Base-by-base conservation (phyloP, 1,140 invertebrate genomes). In the Drosophila orena region DNA sequence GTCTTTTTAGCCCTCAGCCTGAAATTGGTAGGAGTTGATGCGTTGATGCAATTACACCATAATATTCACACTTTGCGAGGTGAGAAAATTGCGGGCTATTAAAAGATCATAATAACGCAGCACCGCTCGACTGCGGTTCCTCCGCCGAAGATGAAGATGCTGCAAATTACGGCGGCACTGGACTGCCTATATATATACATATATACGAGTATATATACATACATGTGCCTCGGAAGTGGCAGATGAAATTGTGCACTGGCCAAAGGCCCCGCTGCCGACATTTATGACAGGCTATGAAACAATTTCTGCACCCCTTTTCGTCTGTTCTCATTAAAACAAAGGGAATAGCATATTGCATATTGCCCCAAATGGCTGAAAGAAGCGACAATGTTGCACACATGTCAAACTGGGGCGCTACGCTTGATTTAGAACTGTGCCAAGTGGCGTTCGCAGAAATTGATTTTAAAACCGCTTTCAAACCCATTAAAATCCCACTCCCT, bases 61-160 rank as follows among this genome's bases (percentile, higher is more conserved):
- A 92, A 92, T 92, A 92, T 92, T 92, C 91, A 92, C 91, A 92
- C 91, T 92, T 92, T 91, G 91, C 91, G 91, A 92, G 91, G 91
- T 92, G 91, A 92, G 91, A 92, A 92, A 92, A 92, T 92, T 92
- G 91, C 91, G 74, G 90, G 91, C 91, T 92, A 92, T 92, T 92
- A 92, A 92, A 92, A 92, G 89, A 89, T 89, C 84, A 89, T 89
- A 89, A 89, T 89, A 89, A 89, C 76, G 69, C 62, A 49, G 35
- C 76, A 57, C 72, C 52, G 68, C 73, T 77, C 64, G 53, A 60
- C 49, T 62, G 47, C 40, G 55, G 40, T 52, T 57, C 47, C 46
- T 20, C 24, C 22, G 53, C 11, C 14, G 30, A 24, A 40, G 38
- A 20, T 50, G 30, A 37, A 54, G 72, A 43, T 47, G 84, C 85